Evolutionary conservation across 2,113 vertebrate genomes (phyloP).

Genomic region (Cygnus atratus): DNA sequence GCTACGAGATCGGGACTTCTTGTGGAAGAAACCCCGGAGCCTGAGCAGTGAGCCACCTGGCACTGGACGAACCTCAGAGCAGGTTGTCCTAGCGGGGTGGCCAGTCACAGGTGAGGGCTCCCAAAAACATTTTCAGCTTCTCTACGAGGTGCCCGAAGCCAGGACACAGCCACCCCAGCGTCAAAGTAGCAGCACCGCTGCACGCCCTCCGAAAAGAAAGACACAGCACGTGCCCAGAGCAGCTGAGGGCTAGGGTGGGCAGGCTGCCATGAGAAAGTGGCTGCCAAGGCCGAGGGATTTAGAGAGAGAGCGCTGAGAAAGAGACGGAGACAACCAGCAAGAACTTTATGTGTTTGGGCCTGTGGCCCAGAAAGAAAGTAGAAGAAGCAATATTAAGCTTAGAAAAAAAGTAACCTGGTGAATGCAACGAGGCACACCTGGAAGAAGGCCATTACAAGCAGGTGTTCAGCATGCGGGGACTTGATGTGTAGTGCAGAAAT

Average conservation of each 20-base stretch:
- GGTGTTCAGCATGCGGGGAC: neutral
- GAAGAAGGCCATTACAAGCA: neutral
- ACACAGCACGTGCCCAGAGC: neutral
- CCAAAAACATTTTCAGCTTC: neutral
- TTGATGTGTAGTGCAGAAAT: accelerated
- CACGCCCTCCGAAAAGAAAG: neutral
- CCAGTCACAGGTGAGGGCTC: neutral
- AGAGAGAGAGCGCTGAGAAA: neutral
- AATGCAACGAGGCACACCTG: neutral
- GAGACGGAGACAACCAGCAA: neutral
- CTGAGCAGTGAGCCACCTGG: neutral
- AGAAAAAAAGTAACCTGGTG: neutral
- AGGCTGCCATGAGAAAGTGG: neutral
- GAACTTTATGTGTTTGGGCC: neutral
- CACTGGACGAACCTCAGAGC: accelerated
- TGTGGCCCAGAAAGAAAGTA: neutral
- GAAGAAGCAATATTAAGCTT: neutral
- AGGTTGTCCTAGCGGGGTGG: no score
- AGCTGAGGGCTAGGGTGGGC: neutral
- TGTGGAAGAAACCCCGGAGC: neutral
- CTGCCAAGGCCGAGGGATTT: neutral
- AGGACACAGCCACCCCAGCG: neutral
- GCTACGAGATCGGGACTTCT: neutral
- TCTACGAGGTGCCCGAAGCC: neutral
- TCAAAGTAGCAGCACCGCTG: neutral